These are phyloP conservation scores for Yponomeuta plumbellus DNA, from an alignment of 2,888 invertebrate genomes.

Conservation along the genomic window DNA sequence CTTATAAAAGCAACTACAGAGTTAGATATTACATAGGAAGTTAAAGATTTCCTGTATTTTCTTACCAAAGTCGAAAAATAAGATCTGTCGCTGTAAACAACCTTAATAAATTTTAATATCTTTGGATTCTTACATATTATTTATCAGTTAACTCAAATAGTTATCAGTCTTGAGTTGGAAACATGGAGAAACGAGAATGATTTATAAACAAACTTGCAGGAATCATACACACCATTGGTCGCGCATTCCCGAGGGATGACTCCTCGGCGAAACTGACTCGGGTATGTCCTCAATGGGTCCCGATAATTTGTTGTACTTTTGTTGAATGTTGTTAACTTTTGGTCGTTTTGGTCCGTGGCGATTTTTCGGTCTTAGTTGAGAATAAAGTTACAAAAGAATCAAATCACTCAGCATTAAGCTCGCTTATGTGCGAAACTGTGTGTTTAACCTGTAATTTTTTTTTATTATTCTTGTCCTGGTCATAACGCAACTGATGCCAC, in stretches of 20 bases:
- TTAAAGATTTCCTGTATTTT: too few relatives aligned
- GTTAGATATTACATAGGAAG: too few relatives aligned
- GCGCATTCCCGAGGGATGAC: conserved; percentile 30
- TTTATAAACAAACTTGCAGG: conserved; percentile 26
- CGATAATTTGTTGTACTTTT: background rate
- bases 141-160: background rate
- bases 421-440: too few relatives aligned
- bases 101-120: background rate
- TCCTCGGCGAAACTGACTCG: conserved; percentile 20
- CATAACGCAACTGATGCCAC: too few relatives aligned
- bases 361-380: too few relatives aligned
- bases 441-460: too few relatives aligned
- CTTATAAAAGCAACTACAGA: too few relatives aligned
- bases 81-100: background rate
- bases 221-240: conserved; percentile 23
- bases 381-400: too few relatives aligned
- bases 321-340: background rate
- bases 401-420: too few relatives aligned
- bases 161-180: background rate
- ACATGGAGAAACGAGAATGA: conserved; percentile 18
- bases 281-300: conserved; percentile 21
- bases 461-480: too few relatives aligned
- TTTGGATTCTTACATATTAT: background rate
- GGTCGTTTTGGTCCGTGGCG: too few relatives aligned
- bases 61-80: background rate